These are phyloP conservation scores for Porites lutea DNA, from an alignment of 64 coral and sea anemone species.

Conservation along the genomic window DNA sequence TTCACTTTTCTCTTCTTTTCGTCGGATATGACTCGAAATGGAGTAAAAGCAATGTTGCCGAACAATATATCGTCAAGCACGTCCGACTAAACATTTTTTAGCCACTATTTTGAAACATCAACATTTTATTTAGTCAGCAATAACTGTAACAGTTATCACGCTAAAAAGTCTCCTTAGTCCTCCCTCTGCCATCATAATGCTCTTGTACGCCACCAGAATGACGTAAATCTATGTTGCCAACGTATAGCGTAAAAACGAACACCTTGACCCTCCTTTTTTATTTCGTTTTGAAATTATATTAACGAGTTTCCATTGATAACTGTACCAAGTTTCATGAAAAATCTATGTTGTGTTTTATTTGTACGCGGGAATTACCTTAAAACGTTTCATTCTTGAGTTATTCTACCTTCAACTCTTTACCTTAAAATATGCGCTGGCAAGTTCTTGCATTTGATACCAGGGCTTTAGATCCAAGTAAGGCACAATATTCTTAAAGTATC, in stretches of 20 bases:
- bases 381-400: not conserved
- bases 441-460: too few species aligned
- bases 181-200: not conserved
- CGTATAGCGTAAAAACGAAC: not conserved
- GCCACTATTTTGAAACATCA: not conserved
- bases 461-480: too few species aligned
- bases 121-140: not conserved
- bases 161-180: not conserved
- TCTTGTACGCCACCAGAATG: not conserved
- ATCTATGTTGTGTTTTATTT: slow-evolving; percentile 8
- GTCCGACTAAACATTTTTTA: not conserved
- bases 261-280: slow-evolving; percentile 16
- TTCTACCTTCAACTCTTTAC: not conserved
- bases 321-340: slow-evolving; percentile 42
- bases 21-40: not conserved
- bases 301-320: slow-evolving; percentile 33
- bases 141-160: not conserved
- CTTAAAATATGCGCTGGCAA: too few species aligned
- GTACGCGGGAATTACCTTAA: slow-evolving; percentile 22
- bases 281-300: slow-evolving; percentile 8
- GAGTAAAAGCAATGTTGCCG: not conserved
- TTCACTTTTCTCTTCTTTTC: not conserved
- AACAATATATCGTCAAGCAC: not conserved
- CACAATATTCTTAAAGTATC: too few species aligned
- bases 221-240: not conserved